Evolutionary conservation across 2,888 invertebrate species (phyloP).

Genomic region (Ypsolopha scabrella): DNA sequence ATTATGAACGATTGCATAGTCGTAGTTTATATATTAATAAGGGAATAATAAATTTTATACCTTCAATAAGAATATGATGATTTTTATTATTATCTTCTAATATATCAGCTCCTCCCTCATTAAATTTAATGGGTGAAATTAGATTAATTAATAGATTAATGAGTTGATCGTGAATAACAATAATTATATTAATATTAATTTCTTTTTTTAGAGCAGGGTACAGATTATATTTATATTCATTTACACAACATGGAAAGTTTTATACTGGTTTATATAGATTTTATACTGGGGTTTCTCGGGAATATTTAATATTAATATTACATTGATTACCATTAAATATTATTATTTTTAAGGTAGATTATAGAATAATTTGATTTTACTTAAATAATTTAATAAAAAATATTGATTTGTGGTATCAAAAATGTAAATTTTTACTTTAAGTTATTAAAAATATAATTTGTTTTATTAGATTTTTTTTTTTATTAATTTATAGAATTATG

Average conservation of each 20-base stretch:
- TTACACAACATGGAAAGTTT: slow-evolving; percentile 71
- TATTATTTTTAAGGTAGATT: slow-evolving; percentile 67
- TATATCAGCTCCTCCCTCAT: slow-evolving; percentile 75
- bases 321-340: slow-evolving; percentile 76
- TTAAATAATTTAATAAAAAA: slow-evolving; percentile 77
- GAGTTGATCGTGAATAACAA: slow-evolving; percentile 54
- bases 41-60: slow-evolving; percentile 71
- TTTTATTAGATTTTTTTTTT: slow-evolving; percentile 61
- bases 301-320: slow-evolving; percentile 72
- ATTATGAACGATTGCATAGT: slow-evolving; percentile 70
- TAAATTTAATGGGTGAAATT: slow-evolving; percentile 78
- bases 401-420: slow-evolving; percentile 76
- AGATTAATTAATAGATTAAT: slow-evolving; percentile 72
- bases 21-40: slow-evolving; percentile 75
- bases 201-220: slow-evolving; percentile 76
- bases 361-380: slow-evolving; percentile 61
- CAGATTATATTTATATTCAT: slow-evolving; percentile 75
- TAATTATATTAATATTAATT: slow-evolving; percentile 66
- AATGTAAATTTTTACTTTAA: slow-evolving; percentile 66
- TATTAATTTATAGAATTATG: slow-evolving; percentile 50
- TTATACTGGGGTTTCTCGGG: slow-evolving; percentile 57
- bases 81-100: slow-evolving; percentile 74
- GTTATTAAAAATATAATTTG: slow-evolving; percentile 63
- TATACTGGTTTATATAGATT: slow-evolving; percentile 60
- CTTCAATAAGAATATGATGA: slow-evolving; percentile 71